phyloP scores from a whole-genome alignment of 2,113 vertebrate genomes.

The Tyto alba region DNA sequence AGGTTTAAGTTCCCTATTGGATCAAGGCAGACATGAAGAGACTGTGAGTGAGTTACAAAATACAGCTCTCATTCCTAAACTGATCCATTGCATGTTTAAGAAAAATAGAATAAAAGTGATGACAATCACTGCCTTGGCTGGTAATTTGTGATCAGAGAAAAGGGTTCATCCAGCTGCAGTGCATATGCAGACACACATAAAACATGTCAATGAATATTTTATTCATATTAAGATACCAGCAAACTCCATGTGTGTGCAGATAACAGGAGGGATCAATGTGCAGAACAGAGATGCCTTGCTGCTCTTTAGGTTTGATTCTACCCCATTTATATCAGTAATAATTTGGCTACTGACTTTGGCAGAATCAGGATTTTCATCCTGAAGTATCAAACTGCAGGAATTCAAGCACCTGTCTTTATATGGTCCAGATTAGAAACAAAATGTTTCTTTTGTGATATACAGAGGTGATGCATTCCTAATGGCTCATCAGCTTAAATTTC shows the following conservation, averaged over 20 bases:
- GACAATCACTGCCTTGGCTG: slow-evolving; percentile 21
- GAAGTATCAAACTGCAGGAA: not conserved
- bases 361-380: not conserved
- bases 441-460: not conserved
- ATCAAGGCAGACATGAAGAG: not conserved
- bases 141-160: slow-evolving; percentile 28
- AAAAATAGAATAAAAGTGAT: slow-evolving; percentile 19
- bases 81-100: not conserved
- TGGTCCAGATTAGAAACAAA: not conserved
- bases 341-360: slow-evolving; percentile 11
- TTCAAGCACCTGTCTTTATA: not conserved
- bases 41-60: not conserved
- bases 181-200: slow-evolving; percentile 26
- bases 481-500: slow-evolving; percentile 19
- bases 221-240: slow-evolving; percentile 26
- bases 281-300: not conserved
- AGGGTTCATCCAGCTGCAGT: slow-evolving; percentile 45
- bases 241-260: slow-evolving; percentile 19
- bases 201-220: slow-evolving; percentile 33
- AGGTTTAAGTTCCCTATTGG: not conserved
- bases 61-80: not conserved
- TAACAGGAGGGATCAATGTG: not conserved
- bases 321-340: not conserved
- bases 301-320: not conserved
- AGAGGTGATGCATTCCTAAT: not conserved